Conservation (phyloP, 2,888 invertebrate genomes). For the Chrysolina oricalcia region DNA sequence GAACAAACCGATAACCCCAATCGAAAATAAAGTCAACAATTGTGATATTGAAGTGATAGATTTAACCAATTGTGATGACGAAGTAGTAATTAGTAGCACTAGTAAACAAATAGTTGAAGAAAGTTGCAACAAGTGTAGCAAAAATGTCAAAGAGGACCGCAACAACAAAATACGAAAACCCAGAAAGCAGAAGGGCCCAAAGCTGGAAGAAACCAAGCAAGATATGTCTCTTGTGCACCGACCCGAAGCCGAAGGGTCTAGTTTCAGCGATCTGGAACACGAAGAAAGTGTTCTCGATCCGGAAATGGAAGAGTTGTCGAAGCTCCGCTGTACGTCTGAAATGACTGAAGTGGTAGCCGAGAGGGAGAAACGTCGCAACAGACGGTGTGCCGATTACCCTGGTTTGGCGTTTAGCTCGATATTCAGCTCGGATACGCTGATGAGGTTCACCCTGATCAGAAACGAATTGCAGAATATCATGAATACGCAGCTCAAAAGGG, state of each 20-base stretch:
- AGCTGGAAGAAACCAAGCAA: constrained; percentile 47
- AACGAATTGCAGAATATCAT: constrained; percentile 98
- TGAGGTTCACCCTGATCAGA: constrained; percentile 97
- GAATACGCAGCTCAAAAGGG: constrained; percentile 96
- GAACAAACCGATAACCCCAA: constrained; percentile 48
- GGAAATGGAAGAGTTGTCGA: constrained; percentile 86
- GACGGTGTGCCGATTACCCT: constrained; percentile 93
- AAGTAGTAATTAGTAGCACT: constrained; percentile 58
- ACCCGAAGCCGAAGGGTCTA: constrained; percentile 72
- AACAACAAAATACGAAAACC: constrained; percentile 60
- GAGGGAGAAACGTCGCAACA: constrained; percentile 82
- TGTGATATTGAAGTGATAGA: constrained; percentile 68
- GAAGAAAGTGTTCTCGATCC: constrained; percentile 76
- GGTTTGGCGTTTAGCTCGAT: constrained; percentile 93
- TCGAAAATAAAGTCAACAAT: constrained; percentile 49
- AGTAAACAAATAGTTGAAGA: constrained; percentile 44
- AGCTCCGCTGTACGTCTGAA: constrained; percentile 91
- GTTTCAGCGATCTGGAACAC: constrained; percentile 73
- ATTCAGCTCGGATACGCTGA: constrained; percentile 97
- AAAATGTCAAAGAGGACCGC: constrained; percentile 56
- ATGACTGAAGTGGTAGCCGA: constrained; percentile 91
- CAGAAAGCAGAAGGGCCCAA: constrained; percentile 40
- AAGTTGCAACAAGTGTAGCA: constrained; percentile 37
- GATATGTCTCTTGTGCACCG: constrained; percentile 67
- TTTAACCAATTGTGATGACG: constrained; percentile 70